Conservation (phyloP, 2,797 vertebrate species). For the Myotis pilosus region DNA sequence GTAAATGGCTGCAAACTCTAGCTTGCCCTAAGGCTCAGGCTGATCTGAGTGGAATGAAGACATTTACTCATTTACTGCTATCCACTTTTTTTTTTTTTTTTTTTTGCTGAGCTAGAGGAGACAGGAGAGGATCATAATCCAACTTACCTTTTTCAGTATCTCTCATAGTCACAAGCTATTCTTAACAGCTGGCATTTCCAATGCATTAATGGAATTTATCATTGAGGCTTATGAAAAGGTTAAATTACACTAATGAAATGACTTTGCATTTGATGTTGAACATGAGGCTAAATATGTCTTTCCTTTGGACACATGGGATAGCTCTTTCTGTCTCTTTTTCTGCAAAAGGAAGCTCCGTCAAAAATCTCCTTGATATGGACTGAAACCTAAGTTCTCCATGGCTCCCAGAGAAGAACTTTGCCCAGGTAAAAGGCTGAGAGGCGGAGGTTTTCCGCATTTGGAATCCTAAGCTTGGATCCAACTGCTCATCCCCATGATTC, state of each 20-base stretch:
- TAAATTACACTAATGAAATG: conserved; percentile 73
- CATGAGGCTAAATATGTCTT: conserved; percentile 52
- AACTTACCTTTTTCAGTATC: conserved; percentile 49
- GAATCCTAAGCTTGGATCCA: background rate
- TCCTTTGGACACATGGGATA: background rate
- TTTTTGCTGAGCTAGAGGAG: conserved; percentile 66
- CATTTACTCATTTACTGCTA: conserved; percentile 59
- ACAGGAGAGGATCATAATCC: conserved; percentile 36
- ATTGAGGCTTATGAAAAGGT: conserved; percentile 52
- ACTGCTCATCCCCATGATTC: background rate
- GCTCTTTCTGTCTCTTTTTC: background rate
- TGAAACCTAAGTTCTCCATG: background rate
- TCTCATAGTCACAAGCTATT: conserved; percentile 52
- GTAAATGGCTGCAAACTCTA: conserved; percentile 82
- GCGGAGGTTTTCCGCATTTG: rapidly evolving
- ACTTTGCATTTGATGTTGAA: conserved; percentile 58
- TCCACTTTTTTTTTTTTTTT: conserved; percentile 25
- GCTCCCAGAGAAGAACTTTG: background rate
- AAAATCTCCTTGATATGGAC: background rate
- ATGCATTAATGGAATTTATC: conserved; percentile 72
- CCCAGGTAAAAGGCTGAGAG: background rate
- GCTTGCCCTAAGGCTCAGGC: conserved; percentile 76
- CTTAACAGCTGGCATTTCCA: conserved; percentile 63
- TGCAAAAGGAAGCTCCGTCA: background rate
- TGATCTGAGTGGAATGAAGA: conserved; percentile 70